Evolutionary conservation across 2,888 invertebrate species (phyloP).

Genomic region (Andrena camellia): DNA sequence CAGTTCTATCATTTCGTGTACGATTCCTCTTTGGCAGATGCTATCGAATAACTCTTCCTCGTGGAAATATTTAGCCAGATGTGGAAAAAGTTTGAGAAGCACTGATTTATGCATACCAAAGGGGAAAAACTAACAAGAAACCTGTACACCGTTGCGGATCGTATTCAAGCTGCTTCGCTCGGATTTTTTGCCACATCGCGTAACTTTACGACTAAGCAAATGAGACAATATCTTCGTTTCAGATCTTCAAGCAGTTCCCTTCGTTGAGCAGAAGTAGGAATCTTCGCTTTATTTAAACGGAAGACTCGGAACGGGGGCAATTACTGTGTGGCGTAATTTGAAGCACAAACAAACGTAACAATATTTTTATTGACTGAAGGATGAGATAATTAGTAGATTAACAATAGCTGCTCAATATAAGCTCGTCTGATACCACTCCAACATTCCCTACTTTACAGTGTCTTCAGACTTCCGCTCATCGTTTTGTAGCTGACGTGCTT

Average conservation of each 20-base stretch:
- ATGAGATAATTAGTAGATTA: not conserved
- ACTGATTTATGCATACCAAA: constrained; percentile 7
- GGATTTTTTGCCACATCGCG: constrained; percentile 11
- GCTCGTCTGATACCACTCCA: not conserved
- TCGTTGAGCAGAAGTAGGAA: constrained; percentile 10
- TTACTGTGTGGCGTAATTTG: not conserved
- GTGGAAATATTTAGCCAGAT: not conserved
- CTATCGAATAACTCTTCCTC: not conserved
- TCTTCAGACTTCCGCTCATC: not conserved
- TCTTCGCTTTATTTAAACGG: constrained; percentile 3
- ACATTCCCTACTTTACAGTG: not conserved
- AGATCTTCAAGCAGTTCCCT: constrained; percentile 12
- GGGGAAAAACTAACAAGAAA: not conserved
- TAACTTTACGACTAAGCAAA: constrained; percentile 24
- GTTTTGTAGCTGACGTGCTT: not conserved
- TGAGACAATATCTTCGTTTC: constrained; percentile 14
- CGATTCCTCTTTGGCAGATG: not conserved
- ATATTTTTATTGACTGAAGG: not conserved
- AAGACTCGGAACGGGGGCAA: not conserved
- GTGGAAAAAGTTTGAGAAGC: not conserved
- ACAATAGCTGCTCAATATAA: not conserved
- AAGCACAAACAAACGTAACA: not conserved
- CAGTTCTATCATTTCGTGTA: not conserved
- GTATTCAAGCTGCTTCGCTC: constrained; percentile 3
- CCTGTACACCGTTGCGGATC: constrained; percentile 4